A percentile compares a stretch with the other conserved stretches of the same genome.
Evolutionary conservation across 2,113 vertebrate species (phyloP).

Genomic region (Hymenochirus boettgeri): DNA sequence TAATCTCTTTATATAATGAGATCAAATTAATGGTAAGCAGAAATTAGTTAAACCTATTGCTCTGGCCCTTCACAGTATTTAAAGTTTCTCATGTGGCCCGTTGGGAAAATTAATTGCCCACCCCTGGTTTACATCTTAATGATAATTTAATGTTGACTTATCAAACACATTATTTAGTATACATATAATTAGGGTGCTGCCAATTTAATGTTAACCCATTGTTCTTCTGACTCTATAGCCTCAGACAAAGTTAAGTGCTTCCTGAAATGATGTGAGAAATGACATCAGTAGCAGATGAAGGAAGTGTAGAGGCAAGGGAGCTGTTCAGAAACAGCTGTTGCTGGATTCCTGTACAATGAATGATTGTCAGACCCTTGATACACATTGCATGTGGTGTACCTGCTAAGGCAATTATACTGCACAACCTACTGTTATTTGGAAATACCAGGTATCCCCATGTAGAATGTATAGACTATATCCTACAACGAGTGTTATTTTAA

Average conservation of each 20-base stretch:
- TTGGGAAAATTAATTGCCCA: no score
- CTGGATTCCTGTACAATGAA: conserved; percentile 26
- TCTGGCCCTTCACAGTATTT: no score
- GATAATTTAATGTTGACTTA: no score
- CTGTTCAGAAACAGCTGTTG: conserved; percentile 37
- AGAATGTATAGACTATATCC: conserved; percentile 1
- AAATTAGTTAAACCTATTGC: no score
- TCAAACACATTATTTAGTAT: neutral
- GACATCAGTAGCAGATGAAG: conserved; percentile 13
- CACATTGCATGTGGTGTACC: conserved; percentile 28
- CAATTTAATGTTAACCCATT: conserved; percentile 2
- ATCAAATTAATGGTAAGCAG: no score
- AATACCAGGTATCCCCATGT: neutral
- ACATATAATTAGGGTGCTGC: neutral
- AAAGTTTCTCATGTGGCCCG: no score
- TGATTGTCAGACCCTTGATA: conserved; percentile 33
- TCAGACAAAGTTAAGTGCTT: conserved; percentile 4
- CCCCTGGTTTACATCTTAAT: no score
- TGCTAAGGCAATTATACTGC: conserved; percentile 4
- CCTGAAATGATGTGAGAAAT: conserved; percentile 20
- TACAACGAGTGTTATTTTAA: no score
- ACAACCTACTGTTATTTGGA: conserved; percentile 19
- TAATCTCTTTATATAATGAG: no score
- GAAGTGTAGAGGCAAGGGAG: conserved; percentile 26
- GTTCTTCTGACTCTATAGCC: conserved; percentile 3